Conservation (phyloP, 2,888 invertebrate genomes). For the Monoplex corrugatus region DNA sequence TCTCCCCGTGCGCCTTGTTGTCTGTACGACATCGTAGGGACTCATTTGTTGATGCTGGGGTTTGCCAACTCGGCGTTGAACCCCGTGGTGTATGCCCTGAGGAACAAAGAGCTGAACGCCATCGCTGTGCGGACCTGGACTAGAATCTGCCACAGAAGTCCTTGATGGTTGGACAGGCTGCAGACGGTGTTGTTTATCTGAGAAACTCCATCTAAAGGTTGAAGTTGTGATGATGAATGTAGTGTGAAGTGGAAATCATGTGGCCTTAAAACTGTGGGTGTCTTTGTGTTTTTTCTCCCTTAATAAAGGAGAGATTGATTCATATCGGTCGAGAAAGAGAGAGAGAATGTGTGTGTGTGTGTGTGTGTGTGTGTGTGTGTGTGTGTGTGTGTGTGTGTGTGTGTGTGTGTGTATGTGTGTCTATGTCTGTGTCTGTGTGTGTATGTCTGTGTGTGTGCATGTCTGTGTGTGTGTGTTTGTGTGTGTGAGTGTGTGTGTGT, state of each 20-base stretch:
- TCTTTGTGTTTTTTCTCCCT: no score
- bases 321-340: background rate
- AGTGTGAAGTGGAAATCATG: no score
- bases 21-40: constrained; percentile 67
- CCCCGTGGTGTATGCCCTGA: constrained; percentile 72
- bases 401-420: background rate
- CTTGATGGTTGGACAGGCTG: no score
- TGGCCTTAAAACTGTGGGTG: no score
- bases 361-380: background rate
- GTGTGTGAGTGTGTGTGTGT: no score
- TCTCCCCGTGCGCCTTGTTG: constrained; percentile 56
- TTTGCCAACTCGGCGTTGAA: constrained; percentile 75
- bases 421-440: background rate
- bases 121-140: background rate
- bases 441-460: background rate
- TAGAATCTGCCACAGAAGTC: background rate
- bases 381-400: background rate
- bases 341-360: constrained; percentile 15
- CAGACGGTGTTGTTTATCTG: no score
- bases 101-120: constrained; percentile 69
- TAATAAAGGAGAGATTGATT: no score
- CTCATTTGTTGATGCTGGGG: constrained; percentile 70
- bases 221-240: no score
- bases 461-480: no score
- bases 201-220: no score